Evolutionary conservation across 2,113 vertebrate genomes (phyloP).

Genomic region (Pteropus alecto): DNA sequence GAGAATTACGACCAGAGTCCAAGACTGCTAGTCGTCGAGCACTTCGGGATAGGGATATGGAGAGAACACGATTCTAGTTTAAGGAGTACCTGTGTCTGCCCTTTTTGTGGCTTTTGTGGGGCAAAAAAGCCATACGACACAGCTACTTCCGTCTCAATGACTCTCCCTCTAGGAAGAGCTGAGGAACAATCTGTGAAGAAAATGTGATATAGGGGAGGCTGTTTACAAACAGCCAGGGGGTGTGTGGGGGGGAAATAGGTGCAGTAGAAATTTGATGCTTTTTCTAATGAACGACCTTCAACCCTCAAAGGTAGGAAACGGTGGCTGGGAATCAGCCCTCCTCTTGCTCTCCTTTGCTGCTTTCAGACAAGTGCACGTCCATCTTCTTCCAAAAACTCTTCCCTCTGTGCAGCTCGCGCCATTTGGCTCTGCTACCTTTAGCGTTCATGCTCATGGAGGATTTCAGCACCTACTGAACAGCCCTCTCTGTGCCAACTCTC

Average conservation of each 20-base stretch:
- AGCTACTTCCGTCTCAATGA: not conserved
- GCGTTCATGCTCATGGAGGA: not conserved
- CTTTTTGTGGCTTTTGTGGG: not conserved
- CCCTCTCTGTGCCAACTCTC: not conserved
- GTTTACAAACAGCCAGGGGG: not conserved
- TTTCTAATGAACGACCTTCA: not conserved
- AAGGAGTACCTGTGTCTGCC: not conserved
- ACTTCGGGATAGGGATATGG: not conserved
- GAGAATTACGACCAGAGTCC: not conserved
- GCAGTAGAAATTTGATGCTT: not conserved
- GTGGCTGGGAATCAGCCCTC: not conserved
- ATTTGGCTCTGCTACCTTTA: not conserved
- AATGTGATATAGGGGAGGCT: not conserved
- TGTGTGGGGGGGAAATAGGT: not conserved
- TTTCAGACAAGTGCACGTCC: not conserved
- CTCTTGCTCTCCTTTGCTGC: not conserved
- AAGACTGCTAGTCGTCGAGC: not conserved
- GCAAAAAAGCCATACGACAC: not conserved
- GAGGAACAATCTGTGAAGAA: not conserved
- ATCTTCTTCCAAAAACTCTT: not conserved
- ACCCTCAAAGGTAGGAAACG: not conserved
- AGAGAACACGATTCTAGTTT: not conserved
- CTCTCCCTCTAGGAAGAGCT: not conserved
- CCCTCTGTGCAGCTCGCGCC: not conserved
- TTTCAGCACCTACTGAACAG: not conserved